A percentile compares a stretch with the other conserved stretches of the same genome.
These are phyloP conservation scores for Xiphophorus maculatus DNA, from an alignment of 2,113 vertebrate species.

Conservation along the genomic window DNA sequence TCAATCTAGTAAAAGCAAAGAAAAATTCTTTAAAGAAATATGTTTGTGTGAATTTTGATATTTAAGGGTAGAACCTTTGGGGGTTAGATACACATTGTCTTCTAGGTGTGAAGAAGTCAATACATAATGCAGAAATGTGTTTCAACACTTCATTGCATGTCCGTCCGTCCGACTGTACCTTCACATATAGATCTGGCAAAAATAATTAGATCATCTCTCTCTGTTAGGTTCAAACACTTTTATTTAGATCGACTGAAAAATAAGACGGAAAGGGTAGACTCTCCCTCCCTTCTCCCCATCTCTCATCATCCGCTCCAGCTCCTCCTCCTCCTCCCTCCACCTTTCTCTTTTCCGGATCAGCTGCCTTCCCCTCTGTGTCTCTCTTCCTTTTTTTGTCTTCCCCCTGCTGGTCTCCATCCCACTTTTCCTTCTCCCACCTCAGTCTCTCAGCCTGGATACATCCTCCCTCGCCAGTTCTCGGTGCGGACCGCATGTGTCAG, in stretches of 20 bases:
- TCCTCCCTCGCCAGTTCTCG: slow-evolving; percentile 34
- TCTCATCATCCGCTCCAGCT: slow-evolving; percentile 68
- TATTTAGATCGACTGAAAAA: slow-evolving; percentile 39
- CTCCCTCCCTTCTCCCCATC: slow-evolving; percentile 48
- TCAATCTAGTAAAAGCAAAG: no score
- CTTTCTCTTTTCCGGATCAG: slow-evolving; percentile 59
- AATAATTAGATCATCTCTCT: slow-evolving; percentile 56
- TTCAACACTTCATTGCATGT: no score
- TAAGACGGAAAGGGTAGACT: slow-evolving; percentile 38
- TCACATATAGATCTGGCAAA: slow-evolving; percentile 40
- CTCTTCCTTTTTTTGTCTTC: background rate
- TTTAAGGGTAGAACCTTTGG: no score
- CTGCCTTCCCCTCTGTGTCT: slow-evolving; percentile 52
- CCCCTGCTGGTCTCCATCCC: slow-evolving; percentile 48
- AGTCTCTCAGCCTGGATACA: slow-evolving; percentile 58
- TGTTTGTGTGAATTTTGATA: no score
- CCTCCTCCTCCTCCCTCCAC: slow-evolving; percentile 77
- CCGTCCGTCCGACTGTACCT: background rate
- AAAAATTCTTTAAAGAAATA: no score
- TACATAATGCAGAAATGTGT: no score
- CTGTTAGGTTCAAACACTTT: slow-evolving; percentile 41
- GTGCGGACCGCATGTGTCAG: slow-evolving; percentile 62
- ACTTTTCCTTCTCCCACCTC: slow-evolving; percentile 58
- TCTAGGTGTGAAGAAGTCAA: no score
- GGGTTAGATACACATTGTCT: no score